A percentile compares a stretch with the other conserved stretches of the same genome.
These are phyloP conservation scores for Podiceps cristatus DNA, from an alignment of 2,113 vertebrate genomes.

Conservation along the genomic window DNA sequence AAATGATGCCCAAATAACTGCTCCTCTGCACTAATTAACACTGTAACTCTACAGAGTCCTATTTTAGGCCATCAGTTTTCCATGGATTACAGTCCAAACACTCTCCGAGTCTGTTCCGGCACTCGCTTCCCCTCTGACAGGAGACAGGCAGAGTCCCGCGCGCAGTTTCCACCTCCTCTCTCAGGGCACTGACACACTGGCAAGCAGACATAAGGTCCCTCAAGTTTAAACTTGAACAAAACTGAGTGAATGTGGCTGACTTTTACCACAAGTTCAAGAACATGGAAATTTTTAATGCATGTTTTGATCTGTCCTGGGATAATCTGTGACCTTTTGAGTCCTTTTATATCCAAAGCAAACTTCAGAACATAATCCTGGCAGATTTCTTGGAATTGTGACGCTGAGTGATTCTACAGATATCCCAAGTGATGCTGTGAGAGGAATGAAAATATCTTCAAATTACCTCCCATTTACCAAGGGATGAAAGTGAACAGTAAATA, in stretches of 20 bases:
- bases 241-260: neutral
- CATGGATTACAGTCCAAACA: neutral
- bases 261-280: slow-evolving; percentile 31
- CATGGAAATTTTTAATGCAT: slow-evolving; percentile 45
- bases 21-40: neutral
- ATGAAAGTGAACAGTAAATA: neutral
- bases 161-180: neutral
- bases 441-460: slow-evolving; percentile 60
- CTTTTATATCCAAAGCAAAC: slow-evolving; percentile 57
- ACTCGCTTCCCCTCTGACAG: neutral
- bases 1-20: neutral
- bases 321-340: slow-evolving; percentile 54
- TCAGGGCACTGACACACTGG: neutral
- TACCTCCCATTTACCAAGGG: slow-evolving; percentile 20
- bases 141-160: neutral
- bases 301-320: slow-evolving; percentile 61
- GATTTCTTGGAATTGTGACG: slow-evolving; percentile 52
- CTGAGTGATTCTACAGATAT: slow-evolving; percentile 59
- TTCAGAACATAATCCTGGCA: slow-evolving; percentile 44
- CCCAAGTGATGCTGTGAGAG: slow-evolving; percentile 52
- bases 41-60: neutral
- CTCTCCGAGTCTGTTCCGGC: neutral
- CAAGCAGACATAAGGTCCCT: slow-evolving; percentile 11
- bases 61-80: neutral
- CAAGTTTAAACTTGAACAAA: slow-evolving; percentile 11